Percentiles rank a stretch among this genome's conserved stretches.
phyloP scores from a whole-genome alignment of 2,888 invertebrate species.

The Leptinotarsa peninsularis region DNA sequence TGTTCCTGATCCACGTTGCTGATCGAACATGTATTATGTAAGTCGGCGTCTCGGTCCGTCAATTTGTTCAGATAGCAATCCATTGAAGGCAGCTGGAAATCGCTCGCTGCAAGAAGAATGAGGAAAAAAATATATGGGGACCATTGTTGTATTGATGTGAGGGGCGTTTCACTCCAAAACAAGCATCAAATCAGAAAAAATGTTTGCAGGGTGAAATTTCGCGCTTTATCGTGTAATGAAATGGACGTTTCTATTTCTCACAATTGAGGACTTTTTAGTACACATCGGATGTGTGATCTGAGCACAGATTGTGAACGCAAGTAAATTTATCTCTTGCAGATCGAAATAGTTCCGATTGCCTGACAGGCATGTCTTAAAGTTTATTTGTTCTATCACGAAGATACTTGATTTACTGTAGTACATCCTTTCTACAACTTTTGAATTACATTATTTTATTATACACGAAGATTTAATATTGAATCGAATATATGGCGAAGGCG shows the following conservation, averaged over 20 bases:
- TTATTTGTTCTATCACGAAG: too few relatives aligned
- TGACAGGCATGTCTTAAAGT: too few relatives aligned
- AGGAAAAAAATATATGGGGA: constrained; percentile 5
- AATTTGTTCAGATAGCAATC: constrained; percentile 53
- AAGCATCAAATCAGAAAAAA: constrained; percentile 20
- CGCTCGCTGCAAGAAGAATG: constrained; percentile 1
- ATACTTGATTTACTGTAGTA: too few relatives aligned
- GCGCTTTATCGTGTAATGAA: not conserved
- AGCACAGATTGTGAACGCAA: too few relatives aligned
- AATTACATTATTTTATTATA: too few relatives aligned
- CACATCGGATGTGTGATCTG: not conserved
- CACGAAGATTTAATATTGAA: too few relatives aligned
- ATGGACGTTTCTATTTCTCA: not conserved
- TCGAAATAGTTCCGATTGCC: too few relatives aligned
- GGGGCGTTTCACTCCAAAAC: constrained; percentile 6
- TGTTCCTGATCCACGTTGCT: constrained; percentile 25
- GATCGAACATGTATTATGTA: constrained; percentile 53
- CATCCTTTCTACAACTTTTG: too few relatives aligned
- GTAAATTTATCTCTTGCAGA: too few relatives aligned
- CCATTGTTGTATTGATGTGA: constrained; percentile 16
- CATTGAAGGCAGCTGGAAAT: constrained; percentile 23
- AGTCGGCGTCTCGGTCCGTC: constrained; percentile 53
- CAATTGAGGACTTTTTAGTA: not conserved
- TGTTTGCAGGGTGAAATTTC: constrained; percentile 14
- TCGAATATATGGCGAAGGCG: too few relatives aligned